A percentile compares a stretch with the other conserved stretches of the same genome.
phyloP scores from a whole-genome alignment of 1,140 invertebrate genomes.

The Cephus cinctus region DNA sequence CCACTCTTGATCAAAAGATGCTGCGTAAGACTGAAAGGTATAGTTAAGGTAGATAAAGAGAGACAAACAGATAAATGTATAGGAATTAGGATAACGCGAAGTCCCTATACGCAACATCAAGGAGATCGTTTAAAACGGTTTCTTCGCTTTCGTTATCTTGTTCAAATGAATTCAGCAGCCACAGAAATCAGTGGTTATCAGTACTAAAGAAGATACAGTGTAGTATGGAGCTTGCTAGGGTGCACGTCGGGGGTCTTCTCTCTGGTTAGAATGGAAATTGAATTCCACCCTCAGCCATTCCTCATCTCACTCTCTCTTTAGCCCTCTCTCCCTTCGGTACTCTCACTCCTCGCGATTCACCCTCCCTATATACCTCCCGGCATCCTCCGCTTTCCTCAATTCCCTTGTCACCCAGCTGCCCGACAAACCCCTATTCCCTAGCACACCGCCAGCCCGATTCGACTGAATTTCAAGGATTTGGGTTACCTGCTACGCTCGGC shows the following conservation, averaged over 20 bases:
- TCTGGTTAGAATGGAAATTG: conserved; percentile 44
- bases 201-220: conserved; percentile 21
- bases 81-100: no score
- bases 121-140: no score
- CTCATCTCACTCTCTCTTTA: conserved; percentile 17
- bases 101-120: no score
- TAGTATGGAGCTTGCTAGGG: conserved; percentile 20
- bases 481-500: conserved; percentile 5
- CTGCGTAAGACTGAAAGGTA: no score
- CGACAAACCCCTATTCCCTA: not conserved
- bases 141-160: no score
- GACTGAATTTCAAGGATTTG: conserved; percentile 9
- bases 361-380: no score
- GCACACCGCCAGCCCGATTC: not conserved
- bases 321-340: not conserved
- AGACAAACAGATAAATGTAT: no score
- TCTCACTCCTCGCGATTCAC: no score
- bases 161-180: conserved; percentile 2
- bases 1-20: no score
- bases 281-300: conserved; percentile 37
- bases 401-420: not conserved
- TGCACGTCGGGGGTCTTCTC: conserved; percentile 27
- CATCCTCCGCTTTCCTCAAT: not conserved
- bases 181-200: conserved; percentile 18
- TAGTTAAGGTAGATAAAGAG: no score